Evolutionary conservation across 2,113 vertebrate species (phyloP), one percentile per base, ranked within the genome.

Genomic region (Tupaia chinensis): DNA sequence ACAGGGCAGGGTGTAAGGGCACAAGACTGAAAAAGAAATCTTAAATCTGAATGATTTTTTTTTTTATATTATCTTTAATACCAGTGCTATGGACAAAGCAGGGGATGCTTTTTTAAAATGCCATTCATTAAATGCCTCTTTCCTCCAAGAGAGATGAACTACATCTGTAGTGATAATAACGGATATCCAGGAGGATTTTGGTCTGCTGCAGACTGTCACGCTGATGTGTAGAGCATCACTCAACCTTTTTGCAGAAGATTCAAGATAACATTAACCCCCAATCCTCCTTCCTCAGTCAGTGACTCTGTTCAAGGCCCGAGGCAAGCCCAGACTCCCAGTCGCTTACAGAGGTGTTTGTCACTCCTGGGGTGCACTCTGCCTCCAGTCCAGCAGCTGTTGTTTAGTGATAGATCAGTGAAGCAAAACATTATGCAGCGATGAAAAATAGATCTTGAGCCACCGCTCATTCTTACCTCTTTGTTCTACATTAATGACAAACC

Each of bases 351-450:
- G 95, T 90, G 72, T 83, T 88, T 77, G 89, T 96, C 88, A 96
- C 98, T 99, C 98, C 98, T 96, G 95, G 94, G 98, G 98, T 91
- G 97, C 89, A 66, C 91, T 84, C 96, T 98, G 97, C 97, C 98
- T 98, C 97, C 97, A 98, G 97, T 98, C 98, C 97, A 98, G 98
- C 99, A 99, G 98, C 99, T 99, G 99, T 98, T 99, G 98, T 99
- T 99, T 99, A 98, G 98, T 99, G 99, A 99, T 99, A 99, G 98
- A 99, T 99, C 99, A 99, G 98, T 99, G 99, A 99, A 99, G 99
- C 99, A 99, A 99, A 99, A 99, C 99, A 99, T 99, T 99, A 99
- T 98, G 98, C 98, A 53, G 87, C 93, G 98, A 98, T 98, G 97
- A 99, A 98, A 99, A 99, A 99, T 98, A 98, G 98, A 99, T 99